phyloP scores from a whole-genome alignment of 2,113 vertebrate genomes.

The Paratilapia polleni region DNA sequence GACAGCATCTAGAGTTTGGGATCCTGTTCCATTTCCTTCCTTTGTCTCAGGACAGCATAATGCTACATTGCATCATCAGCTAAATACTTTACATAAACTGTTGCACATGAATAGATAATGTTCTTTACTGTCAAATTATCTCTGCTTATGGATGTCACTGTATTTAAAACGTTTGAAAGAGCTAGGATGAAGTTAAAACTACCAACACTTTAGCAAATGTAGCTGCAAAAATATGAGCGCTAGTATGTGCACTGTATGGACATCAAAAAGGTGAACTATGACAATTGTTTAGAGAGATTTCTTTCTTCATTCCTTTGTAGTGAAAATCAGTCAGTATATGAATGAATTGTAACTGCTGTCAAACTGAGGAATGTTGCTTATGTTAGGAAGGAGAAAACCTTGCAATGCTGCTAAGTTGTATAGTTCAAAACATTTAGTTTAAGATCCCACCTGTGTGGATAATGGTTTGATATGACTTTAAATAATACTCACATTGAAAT shows the following conservation, averaged over 20 bases:
- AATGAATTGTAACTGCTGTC: neutral
- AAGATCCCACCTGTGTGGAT: neutral
- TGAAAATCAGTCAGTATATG: neutral
- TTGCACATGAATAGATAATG: no score
- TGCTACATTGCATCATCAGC: no score
- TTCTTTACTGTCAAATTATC: no score
- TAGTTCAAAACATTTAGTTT: conserved; percentile 6
- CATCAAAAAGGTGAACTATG: neutral
- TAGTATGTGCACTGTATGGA: neutral
- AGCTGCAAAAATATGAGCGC: neutral
- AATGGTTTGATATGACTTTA: conserved; percentile 30
- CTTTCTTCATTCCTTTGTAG: neutral
- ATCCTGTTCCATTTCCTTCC: neutral
- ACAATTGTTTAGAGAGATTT: neutral
- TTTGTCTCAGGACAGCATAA: neutral
- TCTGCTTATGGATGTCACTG: neutral
- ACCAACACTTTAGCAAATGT: neutral
- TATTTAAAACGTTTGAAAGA: neutral
- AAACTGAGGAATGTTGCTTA: neutral
- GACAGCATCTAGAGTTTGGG: neutral
- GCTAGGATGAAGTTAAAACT: neutral
- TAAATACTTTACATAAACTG: no score
- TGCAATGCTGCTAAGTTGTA: neutral
- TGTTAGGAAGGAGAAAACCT: neutral
- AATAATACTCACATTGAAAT: conserved; percentile 29